Base-by-base conservation (phyloP, 2,113 vertebrate genomes). In the Danionella cerebrum region DNA sequence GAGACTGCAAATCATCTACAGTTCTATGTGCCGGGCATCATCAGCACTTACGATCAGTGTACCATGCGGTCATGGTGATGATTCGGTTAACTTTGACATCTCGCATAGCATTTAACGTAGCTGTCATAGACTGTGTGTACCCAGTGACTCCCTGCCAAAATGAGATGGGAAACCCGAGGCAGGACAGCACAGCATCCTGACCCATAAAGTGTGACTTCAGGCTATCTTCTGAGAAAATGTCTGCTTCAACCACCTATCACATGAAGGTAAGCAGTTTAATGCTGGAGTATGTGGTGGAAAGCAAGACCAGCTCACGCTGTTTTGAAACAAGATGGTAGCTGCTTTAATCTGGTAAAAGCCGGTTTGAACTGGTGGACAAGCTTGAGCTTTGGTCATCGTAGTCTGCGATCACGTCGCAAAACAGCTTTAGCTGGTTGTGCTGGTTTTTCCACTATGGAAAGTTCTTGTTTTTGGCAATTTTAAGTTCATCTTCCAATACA, bases 21-120 rank as follows among this genome's bases (percentile, higher is more conserved):
- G 25, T 25, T 27, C 4, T 9, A 8, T 3, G 14, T 3, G 25
- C 12, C 7, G 7, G 2, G 11, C 4, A 51, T n/a, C 29, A 18
- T 36, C 12, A 52, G n/a, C 33, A 85, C 89, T 86, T 78, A 91
- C 88, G 81, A 0, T 86, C 83, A 2, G 89, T 91, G 74, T 88
- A 90, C 90, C 90, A 91, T 18, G 90, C 90, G 5, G 87, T 88
- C 90, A 90, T 92, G 58, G 83, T 67, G 69, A 91, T 82, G 55
- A 90, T 27, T 44, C 76, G 80, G 65, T 76, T 86, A 52, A 91
- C 87, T 22, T 52, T 78, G 51, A 72, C 78, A 41, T 84, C 80
- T 38, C 67, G 75, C 89, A 90, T 89, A 54, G 89, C 85, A 22
- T 38, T 51, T 35, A 84, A 42, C 21, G 82, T 47, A 0, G 83